phyloP scores from a whole-genome alignment of 2,797 vertebrate genomes.

The Decapterus maruadsi region DNA sequence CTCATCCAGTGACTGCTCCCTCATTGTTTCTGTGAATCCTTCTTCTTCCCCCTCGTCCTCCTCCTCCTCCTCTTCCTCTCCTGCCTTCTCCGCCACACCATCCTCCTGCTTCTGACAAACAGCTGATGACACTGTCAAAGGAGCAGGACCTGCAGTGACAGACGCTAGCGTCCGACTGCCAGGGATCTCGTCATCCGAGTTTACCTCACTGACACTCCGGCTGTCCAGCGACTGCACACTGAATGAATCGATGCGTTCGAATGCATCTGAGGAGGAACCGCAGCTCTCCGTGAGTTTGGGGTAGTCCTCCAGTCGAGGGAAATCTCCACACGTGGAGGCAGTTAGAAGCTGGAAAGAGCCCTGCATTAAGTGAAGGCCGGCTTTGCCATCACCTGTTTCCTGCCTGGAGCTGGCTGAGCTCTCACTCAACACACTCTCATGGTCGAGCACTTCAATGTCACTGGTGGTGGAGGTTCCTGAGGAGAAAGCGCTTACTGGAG shows the following conservation, averaged over 20 bases:
- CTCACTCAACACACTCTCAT: slow-evolving; percentile 98
- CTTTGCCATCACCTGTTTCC: slow-evolving; percentile 92
- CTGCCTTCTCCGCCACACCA: slow-evolving; percentile 45
- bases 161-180: slow-evolving; percentile 90
- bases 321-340: slow-evolving; percentile 93
- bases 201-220: slow-evolving; percentile 97
- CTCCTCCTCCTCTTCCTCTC: slow-evolving; percentile 46
- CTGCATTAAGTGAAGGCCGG: slow-evolving; percentile 95
- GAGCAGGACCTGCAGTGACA: slow-evolving; percentile 80
- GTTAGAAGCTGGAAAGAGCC: slow-evolving; percentile 97
- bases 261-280: slow-evolving; percentile 96
- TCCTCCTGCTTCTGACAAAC: slow-evolving; percentile 71
- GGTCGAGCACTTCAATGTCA: slow-evolving; percentile 98
- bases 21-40: slow-evolving; percentile 77
- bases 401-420: slow-evolving; percentile 97
- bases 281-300: slow-evolving; percentile 97
- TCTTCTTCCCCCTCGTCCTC: slow-evolving; percentile 72
- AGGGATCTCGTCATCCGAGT: slow-evolving; percentile 95
- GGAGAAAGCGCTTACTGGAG: slow-evolving; percentile 96
- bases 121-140: slow-evolving; percentile 63
- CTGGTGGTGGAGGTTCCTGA: slow-evolving; percentile 99
- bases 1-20: slow-evolving; percentile 89
- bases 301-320: slow-evolving; percentile 93
- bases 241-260: slow-evolving; percentile 98
- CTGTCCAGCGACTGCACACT: slow-evolving; percentile 98